These are phyloP conservation scores for Helleia helle DNA, from an alignment of 2,888 invertebrate genomes.

Conservation along the genomic window DNA sequence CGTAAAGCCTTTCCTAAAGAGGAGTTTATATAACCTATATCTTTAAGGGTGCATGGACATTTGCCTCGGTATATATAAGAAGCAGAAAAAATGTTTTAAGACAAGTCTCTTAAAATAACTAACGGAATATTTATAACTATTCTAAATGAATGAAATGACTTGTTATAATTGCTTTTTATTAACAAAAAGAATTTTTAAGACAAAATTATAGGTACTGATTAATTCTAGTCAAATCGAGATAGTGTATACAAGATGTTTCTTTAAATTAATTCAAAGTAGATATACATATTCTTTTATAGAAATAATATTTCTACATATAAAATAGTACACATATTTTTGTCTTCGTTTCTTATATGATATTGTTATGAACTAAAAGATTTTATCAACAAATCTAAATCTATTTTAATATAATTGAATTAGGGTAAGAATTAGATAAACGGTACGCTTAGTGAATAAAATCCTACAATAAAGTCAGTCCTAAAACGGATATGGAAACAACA, in stretches of 20 bases:
- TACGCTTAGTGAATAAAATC: constrained; percentile 22
- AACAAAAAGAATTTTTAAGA: constrained; percentile 5
- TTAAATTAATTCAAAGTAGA: constrained; percentile 23
- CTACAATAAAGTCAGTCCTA: constrained; percentile 38
- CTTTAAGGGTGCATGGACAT: constrained; percentile 1
- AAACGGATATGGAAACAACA: constrained; percentile 63
- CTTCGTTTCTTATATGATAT: constrained; percentile 26
- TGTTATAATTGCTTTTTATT: background rate
- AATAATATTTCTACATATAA: constrained; percentile 3
- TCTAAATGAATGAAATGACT: background rate
- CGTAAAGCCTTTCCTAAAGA: constrained; percentile 1
- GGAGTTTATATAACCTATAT: no score
- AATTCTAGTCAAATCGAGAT: constrained; percentile 65
- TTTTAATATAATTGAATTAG: constrained; percentile 39
- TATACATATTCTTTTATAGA: constrained; percentile 16
- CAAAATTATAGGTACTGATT: constrained; percentile 41
- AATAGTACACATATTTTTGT: constrained; percentile 3
- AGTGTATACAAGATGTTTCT: constrained; percentile 39
- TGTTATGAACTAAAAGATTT: constrained; percentile 63
- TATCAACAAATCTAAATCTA: constrained; percentile 59
- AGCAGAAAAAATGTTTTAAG: background rate
- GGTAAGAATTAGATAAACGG: constrained; percentile 20
- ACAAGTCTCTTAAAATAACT: background rate
- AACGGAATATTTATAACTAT: background rate
- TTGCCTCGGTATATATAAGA: constrained; percentile 1